Conservation (phyloP, 2,113 vertebrate species). For the Scomber scombrus region DNA sequence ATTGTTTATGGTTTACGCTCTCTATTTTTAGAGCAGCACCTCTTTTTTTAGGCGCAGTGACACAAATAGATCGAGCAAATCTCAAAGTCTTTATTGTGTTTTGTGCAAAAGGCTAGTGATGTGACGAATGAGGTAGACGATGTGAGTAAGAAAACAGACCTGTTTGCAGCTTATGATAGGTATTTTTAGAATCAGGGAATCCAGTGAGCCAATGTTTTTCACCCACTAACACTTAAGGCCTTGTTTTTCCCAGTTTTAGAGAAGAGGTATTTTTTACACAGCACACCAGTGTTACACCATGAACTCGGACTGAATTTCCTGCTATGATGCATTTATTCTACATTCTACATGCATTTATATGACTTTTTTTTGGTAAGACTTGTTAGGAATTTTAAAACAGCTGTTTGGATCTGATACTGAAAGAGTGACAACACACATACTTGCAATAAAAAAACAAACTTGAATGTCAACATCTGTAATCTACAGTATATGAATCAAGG, state of each 20-base stretch:
- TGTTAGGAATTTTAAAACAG: neutral
- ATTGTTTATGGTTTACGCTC: slow-evolving; percentile 69
- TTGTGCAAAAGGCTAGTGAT: slow-evolving; percentile 56
- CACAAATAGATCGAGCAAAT: slow-evolving; percentile 65
- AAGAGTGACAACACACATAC: neutral
- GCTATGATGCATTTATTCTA: neutral
- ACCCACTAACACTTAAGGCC: neutral
- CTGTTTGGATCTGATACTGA: neutral
- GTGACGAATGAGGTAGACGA: slow-evolving; percentile 60
- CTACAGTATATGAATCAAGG: neutral
- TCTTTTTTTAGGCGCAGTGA: slow-evolving; percentile 72
- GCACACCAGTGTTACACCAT: neutral
- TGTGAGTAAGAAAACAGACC: slow-evolving; percentile 49
- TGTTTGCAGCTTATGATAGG: slow-evolving; percentile 32
- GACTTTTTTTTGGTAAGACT: neutral
- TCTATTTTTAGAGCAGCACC: slow-evolving; percentile 73
- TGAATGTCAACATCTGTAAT: neutral
- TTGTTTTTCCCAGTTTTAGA: neutral
- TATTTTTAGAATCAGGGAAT: slow-evolving; percentile 62
- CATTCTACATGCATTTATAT: neutral
- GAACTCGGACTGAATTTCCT: neutral
- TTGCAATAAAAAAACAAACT: neutral
- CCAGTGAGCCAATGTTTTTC: slow-evolving; percentile 48
- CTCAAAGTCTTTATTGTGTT: slow-evolving; percentile 70
- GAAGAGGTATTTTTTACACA: neutral